A percentile compares a stretch with the other conserved stretches of the same genome.
Evolutionary conservation across 1,140 invertebrate species (phyloP).

Genomic region (Berghia stephanieae): DNA sequence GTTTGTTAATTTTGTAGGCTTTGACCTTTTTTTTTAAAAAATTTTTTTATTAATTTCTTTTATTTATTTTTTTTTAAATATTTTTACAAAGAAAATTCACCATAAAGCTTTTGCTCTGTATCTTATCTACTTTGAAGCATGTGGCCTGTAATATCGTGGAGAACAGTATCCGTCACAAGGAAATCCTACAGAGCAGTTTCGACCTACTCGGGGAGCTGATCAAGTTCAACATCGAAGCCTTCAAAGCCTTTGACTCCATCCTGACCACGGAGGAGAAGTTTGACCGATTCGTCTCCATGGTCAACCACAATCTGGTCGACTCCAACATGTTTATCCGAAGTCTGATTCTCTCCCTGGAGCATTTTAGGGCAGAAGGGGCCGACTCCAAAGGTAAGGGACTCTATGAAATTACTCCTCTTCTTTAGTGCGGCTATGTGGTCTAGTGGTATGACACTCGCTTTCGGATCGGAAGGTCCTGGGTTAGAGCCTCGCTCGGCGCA

Average conservation of each 20-base stretch:
- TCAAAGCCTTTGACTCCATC: conserved; percentile 64
- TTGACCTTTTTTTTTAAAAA: no score
- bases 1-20: no score
- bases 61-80: no score
- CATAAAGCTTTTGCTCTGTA: background rate
- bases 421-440: no score
- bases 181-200: conserved; percentile 70
- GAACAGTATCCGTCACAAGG: conserved; percentile 66
- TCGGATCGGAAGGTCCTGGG: no score
- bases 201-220: conserved; percentile 69
- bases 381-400: conserved; percentile 37
- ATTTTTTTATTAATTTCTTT: no score
- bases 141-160: conserved; percentile 65
- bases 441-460: no score
- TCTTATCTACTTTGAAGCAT: conserved; percentile 54
- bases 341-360: conserved; percentile 66
- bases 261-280: conserved; percentile 56
- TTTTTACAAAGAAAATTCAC: no score
- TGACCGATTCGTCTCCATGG: conserved; percentile 64
- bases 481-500: no score
- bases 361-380: conserved; percentile 56
- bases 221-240: conserved; percentile 69
- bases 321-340: conserved; percentile 70
- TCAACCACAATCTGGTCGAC: conserved; percentile 68
- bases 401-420: no score